Evolutionary conservation across 30 jellyfish, hydroid and myxozoan genomes (phyloP), one percentile per base, ranked within the genome.

Genomic region (Hydractinia echinata): DNA sequence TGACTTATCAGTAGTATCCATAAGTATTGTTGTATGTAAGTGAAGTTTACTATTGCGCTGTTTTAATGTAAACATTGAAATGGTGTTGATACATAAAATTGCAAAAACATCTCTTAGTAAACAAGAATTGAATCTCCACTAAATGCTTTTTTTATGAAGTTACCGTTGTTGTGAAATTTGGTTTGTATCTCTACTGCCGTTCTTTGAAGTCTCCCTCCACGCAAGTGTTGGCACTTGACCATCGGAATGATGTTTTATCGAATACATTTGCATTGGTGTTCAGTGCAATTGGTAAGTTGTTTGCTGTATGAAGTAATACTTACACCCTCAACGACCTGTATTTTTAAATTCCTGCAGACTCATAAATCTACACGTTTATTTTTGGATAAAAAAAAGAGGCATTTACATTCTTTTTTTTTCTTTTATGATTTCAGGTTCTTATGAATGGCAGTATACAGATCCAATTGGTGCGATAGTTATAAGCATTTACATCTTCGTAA

Each of bases 381-480:
- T 16, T 58, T 58, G 15, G 69, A 58, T 58, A 13, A 11, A 16
- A 16, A 58, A 58, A 58, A 11, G 69, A 16, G 15, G 69, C n/a
- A 20, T 19, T 53, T 1, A 82, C 84, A 10, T 0, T 10, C 13
- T 14, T 1, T 77, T n/a, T 19, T 79, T 58, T 16, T 54, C 20
- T 18, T 8, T 16, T 18, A 67, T 20, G 53, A 11, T 54, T 81
- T 54, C 21, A 88, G 96, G 94, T 15, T 14, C 86, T 0, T 78
- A 83, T 66, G 94, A 54, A 39, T 88, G 96, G 96, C 15, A 54
- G 53, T 88, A 88, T 78, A 89, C 94, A 18, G 96, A 88, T 79
- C 92, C 94, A 7, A 72, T 88, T 58, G 93, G 89, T 11, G 96
- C 95, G 4, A 82, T 88, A 48, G 7, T 83, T 10, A 73, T 82